Evolutionary conservation across 2,888 invertebrate genomes (phyloP), one percentile per base, ranked within the genome.

Genomic region (Pheosia gnoma): DNA sequence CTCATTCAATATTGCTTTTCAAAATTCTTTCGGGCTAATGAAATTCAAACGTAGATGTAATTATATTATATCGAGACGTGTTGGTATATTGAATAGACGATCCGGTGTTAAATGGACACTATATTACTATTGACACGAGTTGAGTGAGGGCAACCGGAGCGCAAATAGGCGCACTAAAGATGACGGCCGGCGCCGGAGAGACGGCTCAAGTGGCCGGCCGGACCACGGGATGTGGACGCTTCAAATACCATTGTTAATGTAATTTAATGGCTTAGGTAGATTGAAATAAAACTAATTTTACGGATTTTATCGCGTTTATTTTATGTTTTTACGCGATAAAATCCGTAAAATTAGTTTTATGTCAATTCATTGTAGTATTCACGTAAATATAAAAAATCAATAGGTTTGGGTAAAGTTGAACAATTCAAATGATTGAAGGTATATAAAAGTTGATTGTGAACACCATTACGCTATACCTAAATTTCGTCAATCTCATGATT

Each of bases 161-260:
- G 66, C 68, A 71, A 75, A 79, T 79, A 74, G 70, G 73, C 71
- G 67, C 65, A 72, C 62, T 65, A 71, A 73, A 77, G 77, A 75
- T 75, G 72, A 77, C 76, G 68, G 72, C 73, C 69, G 72, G 75
- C 68, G 66, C 70, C 67, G 57, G 37, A 58, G 59, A 63, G 58
- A 52, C 41, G 63, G 37, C 60, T 66, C 60, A 61, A 74, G 68
- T 65, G 62, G 45, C 60, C 55, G 54, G 60, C 58, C 38, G 45
- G 58, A 54, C 53, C 37, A 45, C 53, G 41, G 68, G 57, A 65
- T 57, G 58, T 37, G 54, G 57, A 60, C 53, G 5, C 53, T 53
- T 37, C 53, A 53, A 37, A 51, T 51, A 51, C 51, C 25, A 51
- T 53, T 53, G 53, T 53, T 11, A 53, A 53, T 53, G 53, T 53